Evolutionary conservation across 2,888 invertebrate genomes (phyloP).

Genomic region (Drosophila meridiana): DNA sequence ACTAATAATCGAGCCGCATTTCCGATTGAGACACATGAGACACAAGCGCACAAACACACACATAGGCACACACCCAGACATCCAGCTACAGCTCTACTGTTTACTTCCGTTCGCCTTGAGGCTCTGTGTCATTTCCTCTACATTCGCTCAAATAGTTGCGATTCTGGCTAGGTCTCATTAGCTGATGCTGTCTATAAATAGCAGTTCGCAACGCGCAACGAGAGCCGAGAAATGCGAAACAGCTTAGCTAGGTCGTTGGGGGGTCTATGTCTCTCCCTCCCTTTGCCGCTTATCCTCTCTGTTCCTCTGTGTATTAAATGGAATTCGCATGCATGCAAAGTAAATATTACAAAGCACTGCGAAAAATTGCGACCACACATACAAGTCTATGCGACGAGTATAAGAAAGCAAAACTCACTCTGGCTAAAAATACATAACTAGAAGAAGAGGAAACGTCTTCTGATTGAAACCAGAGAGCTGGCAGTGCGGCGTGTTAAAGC

Average conservation of each 20-base stretch:
- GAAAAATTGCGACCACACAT: conserved; percentile 34
- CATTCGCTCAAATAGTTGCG: conserved; percentile 37
- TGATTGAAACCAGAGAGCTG: conserved; percentile 16
- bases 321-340: conserved; percentile 58
- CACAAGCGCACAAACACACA: neutral
- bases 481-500: neutral
- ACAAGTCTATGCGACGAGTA: conserved; percentile 27
- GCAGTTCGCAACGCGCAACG: conserved; percentile 4
- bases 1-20: conserved; percentile 64
- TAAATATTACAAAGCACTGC: conserved; percentile 55
- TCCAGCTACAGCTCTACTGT: conserved; percentile 19
- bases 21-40: conserved; percentile 34
- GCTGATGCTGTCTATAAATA: conserved; percentile 47
- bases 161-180: conserved; percentile 42
- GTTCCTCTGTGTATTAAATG: conserved; percentile 29
- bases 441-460: conserved; percentile 20
- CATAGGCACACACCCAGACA: neutral
- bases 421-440: conserved; percentile 27
- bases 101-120: conserved; percentile 46
- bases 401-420: conserved; percentile 39
- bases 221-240: conserved; percentile 1
- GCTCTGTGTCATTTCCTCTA: conserved; percentile 41
- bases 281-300: neutral
- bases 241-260: conserved; percentile 7
- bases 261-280: neutral